Evolutionary conservation across 2,797 vertebrate species (phyloP), one percentile per base, ranked within the genome.

Genomic region (Pempheris klunzingeri): DNA sequence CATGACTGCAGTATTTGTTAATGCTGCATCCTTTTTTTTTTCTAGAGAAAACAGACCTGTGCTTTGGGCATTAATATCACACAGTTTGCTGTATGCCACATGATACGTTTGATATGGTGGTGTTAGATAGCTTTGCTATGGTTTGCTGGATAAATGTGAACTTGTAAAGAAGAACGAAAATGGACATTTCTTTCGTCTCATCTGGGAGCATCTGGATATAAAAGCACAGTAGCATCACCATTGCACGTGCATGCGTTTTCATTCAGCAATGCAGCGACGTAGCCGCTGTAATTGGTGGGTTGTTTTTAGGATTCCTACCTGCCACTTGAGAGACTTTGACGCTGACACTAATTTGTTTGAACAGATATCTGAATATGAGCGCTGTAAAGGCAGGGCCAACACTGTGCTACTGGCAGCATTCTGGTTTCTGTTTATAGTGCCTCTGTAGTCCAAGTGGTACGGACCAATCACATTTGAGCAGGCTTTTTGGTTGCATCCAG

Each of bases 61-160:
- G 60, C 69, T 80, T 7, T 47, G 55, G 62, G 50, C 46, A 53
- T 71, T 64, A 65, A 58, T 44, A 43, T 36, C 65, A 64, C 30
- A 34, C 46, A 47, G 41, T 17, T 58, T 46, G 68, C 41, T 64
- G 26, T 15, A 5, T 10, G 55, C 47, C 34, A 7, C 61, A 66
- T 34, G 32, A 22, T 13, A 3, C 32, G 50, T 58, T 32, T 32
- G 47, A 69, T 75, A 66, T 65, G 64, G 54, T 49, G 18, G 17
- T 50, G 59, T 41, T 20, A 6, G 41, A 50, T 55, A 20, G 36
- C 41, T 32, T 36, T 38, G 49, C 30, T 49, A 55, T 32, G 55
- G 55, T 28, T 66, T 52, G 39, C 12, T 36, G 34, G 36, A 55
- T 34, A 34, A 64, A 80, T 54, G 34, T 41, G 7, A 55, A 58